Base-by-base conservation (phyloP, 2,797 vertebrate genomes). In the Microctenopoma lineatum region DNA sequence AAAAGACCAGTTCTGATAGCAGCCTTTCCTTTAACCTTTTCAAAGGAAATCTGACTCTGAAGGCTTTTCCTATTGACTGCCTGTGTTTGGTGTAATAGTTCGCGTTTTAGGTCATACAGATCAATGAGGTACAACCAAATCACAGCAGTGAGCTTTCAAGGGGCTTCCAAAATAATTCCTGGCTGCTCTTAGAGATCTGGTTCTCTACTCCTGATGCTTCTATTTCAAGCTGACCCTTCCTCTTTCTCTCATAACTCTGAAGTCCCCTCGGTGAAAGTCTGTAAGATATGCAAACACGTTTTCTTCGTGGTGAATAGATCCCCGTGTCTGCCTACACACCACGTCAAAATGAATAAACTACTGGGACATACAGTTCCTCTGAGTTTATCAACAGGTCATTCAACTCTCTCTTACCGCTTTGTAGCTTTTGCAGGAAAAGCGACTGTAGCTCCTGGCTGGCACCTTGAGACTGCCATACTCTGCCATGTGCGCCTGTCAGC, bases 351-450 rank as follows among this genome's bases (percentile, higher is more conserved):
- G 0, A 32, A 41, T 5, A 46, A 39, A 66, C 14, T 0, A 42
- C 39, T 39, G 45, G 21, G 16, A 29, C 32, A 3, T 5, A 14
- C 50, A 26, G 12, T 25, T 13, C 16, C 3, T 44, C 34, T 13
- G 14, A 14, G 10, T 42, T 48, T 15, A 13, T 66, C 55, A 67
- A 51, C 54, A 59, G 4, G 64, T 67, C n/a, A 38, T 12, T 15
- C 12, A 21, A 13, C 14, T 26, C 2, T 60, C 65, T 84, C 96
- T 97, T 95, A 98, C 96, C 95, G 80, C 80, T 94, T 95, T 97
- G 86, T 95, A 97, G 89, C 94, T 93, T 66, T 92, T 76, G 59
- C 93, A 95, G 91, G 93, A 97, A 77, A 93, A 92, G 83, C 86
- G 94, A 89, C 96, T 97, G 84, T 91, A 93, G 84, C 93, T 94